Evolutionary conservation across 2,888 invertebrate species (phyloP), one percentile per base, ranked within the genome.

Genomic region (Ectemnius continuus): DNA sequence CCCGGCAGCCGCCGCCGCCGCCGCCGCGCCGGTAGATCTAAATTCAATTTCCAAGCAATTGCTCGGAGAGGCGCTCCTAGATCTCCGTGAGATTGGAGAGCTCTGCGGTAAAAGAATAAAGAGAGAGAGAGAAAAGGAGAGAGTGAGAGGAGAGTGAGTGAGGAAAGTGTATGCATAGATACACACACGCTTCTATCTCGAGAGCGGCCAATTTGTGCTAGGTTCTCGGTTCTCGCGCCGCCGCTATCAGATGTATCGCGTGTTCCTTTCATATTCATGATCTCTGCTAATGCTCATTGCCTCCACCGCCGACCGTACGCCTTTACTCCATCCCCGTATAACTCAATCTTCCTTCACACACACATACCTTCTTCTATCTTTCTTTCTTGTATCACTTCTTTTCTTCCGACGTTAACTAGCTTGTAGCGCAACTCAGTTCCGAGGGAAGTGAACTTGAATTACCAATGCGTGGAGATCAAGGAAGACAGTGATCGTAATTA

Each of bases 211-310:
- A 52, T 52, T 52, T 52, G 52, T 52, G 52, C 14, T 52, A 52
- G 52, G 16, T 16, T 11, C 52, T 14, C 14, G 52, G 2, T 16
- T 14, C 52, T 14, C 52, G 14, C n/a, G 36, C 8, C n/a, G 36
- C 8, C 8, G 13, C 52, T 52, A 52, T 52, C 52, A 14, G 52
- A 52, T 16, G 52, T 52, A 52, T 52, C 52, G 52, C 52, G 14
- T 16, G 52, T 52, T 52, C 52, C 52, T 52, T 52, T 52, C 52
- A 52, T 52, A 52, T 52, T 52, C 52, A 52, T 52, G 52, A 52
- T 52, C 14, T 52, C 13, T 52, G 52, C 52, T 52, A 52, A 52
- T 52, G 52, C 52, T 14, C 52, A 52, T 52, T 52, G 14, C 52
- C 36, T 36, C n/a, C n/a, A 52, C 52, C 52, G n/a, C 14, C 36